Percentiles rank a stretch among this genome's conserved stretches.
Evolutionary conservation across 2,113 vertebrate genomes (phyloP).

Genomic region (Spea bombifrons): DNA sequence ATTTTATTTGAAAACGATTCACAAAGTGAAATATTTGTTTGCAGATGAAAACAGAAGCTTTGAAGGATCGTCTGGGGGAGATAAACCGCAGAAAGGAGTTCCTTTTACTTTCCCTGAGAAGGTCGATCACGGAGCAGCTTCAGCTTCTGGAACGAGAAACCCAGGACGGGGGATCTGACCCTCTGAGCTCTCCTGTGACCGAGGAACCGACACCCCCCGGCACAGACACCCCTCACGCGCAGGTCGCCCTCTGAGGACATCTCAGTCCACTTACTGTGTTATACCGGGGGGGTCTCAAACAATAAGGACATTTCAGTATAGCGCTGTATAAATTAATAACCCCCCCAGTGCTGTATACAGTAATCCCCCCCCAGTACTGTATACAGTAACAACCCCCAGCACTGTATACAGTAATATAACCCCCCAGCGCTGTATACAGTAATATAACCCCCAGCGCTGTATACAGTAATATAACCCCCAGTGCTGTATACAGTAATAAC

Average conservation of each 20-base stretch:
- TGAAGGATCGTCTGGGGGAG: constrained; percentile 63
- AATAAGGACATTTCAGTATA: too few relatives aligned
- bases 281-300: background rate
- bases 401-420: too few relatives aligned
- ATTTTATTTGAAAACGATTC: too few relatives aligned
- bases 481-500: too few relatives aligned
- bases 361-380: too few relatives aligned
- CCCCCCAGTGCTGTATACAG: too few relatives aligned
- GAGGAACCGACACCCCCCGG: constrained; percentile 46
- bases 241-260: background rate
- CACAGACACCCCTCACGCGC: constrained; percentile 39
- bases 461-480: too few relatives aligned
- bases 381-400: too few relatives aligned
- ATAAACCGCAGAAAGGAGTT: constrained; percentile 68
- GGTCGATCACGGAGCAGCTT: constrained; percentile 60
- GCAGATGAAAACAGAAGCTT: constrained; percentile 60
- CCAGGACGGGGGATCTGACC: constrained; percentile 53
- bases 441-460: too few relatives aligned
- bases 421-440: too few relatives aligned
- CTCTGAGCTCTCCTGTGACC: background rate
- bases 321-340: too few relatives aligned
- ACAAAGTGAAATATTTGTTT: constrained; percentile 25
- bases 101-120: constrained; percentile 57
- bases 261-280: background rate
- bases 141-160: constrained; percentile 56